Evolutionary conservation across 2,797 vertebrate genomes (phyloP).

Genomic region (Labroides dimidiatus): DNA sequence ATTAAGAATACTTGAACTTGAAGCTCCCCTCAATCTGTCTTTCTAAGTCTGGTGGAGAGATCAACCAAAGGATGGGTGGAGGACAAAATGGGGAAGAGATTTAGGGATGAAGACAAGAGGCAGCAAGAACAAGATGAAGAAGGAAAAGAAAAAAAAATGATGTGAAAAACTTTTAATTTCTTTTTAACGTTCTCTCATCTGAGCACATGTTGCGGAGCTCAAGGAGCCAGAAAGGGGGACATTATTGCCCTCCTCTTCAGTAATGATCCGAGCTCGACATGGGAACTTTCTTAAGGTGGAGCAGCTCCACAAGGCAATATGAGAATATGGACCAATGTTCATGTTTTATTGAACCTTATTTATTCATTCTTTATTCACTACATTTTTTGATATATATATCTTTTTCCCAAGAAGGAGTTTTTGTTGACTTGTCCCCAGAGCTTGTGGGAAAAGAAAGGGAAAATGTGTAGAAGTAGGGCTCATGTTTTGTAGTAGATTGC

Average conservation of each 20-base stretch:
- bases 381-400: slow-evolving; percentile 62
- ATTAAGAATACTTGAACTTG: slow-evolving; percentile 11
- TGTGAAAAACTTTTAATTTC: slow-evolving; percentile 55
- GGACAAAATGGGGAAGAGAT: slow-evolving; percentile 7
- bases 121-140: slow-evolving; percentile 17
- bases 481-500: slow-evolving; percentile 28
- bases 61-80: slow-evolving; percentile 25
- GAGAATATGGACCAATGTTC: slow-evolving; percentile 76
- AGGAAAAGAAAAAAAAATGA: slow-evolving; percentile 24
- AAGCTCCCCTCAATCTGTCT: slow-evolving; percentile 51
- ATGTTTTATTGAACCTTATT: slow-evolving; percentile 81
- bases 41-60: slow-evolving; percentile 51
- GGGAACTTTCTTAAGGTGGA: slow-evolving; percentile 53
- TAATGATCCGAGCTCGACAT: slow-evolving; percentile 76
- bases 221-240: slow-evolving; percentile 69
- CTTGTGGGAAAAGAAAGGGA: slow-evolving; percentile 11
- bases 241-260: slow-evolving; percentile 52
- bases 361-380: slow-evolving; percentile 62
- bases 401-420: slow-evolving; percentile 61
- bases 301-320: slow-evolving; percentile 73
- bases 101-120: slow-evolving; percentile 46
- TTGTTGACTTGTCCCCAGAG: slow-evolving; percentile 54
- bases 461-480: slow-evolving; percentile 56
- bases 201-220: slow-evolving; percentile 73
- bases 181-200: slow-evolving; percentile 70